Base-by-base conservation (phyloP, 2,888 invertebrate genomes). In the Steinernema carpocapsae region DNA sequence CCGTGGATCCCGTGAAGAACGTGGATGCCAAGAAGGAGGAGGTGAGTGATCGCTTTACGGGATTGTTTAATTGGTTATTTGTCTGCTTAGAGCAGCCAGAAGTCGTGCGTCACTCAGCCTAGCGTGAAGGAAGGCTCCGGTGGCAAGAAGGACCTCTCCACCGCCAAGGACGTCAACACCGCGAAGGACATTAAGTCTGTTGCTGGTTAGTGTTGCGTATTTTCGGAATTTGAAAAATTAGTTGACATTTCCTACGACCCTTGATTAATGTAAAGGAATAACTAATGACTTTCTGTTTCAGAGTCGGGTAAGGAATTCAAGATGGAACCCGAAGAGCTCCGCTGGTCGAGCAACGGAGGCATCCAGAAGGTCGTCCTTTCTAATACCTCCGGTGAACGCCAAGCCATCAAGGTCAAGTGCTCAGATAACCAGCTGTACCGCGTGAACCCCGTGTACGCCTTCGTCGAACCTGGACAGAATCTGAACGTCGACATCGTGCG, bases 401-500 rank as follows among this genome's bases (percentile, higher is more conserved):
- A 74, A 29, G 78, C 78, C 42, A 45, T 78, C 46, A 78, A 78
- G 73, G 74, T 78, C 22, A 78, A 78, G 59, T 79, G 78, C 72
- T 73, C 73, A 26, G 78, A 78, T 72, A 77, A 79, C 72, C 59
- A 73, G n/a, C 29, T 78, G 1, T 78, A 78, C 71, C 79, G 79
- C 22, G 78, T 78, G 43, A 78, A 78, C 48, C 78, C 78, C 19
- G 78, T 78, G 7, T 80, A 79, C 52, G 78, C 79, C 26, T 76
- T 79, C 73, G 70, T 78, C 46, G 79, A 79, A 45, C 76, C 79
- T 6, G 76, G 76, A 26, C 48, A 56, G 59, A 76, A 70, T 29
- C 70, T 79, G 14, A 51, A 71, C n/a, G 78, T 78, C 26, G 73
- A 78, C 59, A 72, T 79, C 14, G 64, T 73, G 24, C 78, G 78